Evolutionary conservation across 2,797 vertebrate genomes (phyloP).

Genomic region (Sebastes cheni): DNA sequence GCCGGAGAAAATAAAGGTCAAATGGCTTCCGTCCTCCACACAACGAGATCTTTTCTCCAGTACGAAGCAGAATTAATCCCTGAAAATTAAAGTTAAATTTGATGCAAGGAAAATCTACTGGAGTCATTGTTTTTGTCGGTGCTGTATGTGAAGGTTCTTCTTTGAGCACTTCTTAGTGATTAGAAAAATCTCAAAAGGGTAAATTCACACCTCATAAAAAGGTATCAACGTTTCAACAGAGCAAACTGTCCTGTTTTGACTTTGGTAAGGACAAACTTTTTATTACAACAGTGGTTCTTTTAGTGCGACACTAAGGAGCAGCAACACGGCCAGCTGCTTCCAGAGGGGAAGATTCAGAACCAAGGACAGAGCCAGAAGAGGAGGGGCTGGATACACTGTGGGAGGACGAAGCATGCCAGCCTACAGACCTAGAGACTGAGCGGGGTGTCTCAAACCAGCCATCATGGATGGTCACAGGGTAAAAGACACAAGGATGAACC

Average conservation of each 20-base stretch:
- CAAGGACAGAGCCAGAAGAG: constrained; percentile 26
- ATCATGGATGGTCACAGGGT: not conserved
- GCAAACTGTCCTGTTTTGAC: not conserved
- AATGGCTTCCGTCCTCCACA: not conserved
- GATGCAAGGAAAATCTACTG: not conserved
- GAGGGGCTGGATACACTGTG: not conserved
- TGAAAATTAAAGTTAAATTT: not conserved
- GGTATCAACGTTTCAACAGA: not conserved
- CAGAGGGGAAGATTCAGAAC: constrained; percentile 8
- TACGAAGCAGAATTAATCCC: not conserved
- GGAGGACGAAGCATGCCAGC: constrained; percentile 14
- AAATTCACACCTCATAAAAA: not conserved
- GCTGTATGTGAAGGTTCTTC: not conserved
- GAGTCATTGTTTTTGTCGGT: not conserved
- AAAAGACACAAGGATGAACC: not conserved
- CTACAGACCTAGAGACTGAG: constrained; percentile 21
- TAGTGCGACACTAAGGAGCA: constrained; percentile 8
- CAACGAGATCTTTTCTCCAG: not conserved
- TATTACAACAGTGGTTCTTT: constrained; percentile 18
- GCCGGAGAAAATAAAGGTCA: not conserved
- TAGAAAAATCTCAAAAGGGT: not conserved
- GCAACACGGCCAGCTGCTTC: constrained; percentile 18
- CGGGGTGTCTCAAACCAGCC: constrained; percentile 24
- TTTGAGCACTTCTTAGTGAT: not conserved
- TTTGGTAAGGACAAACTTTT: constrained; percentile 7